Evolutionary conservation across 2,888 invertebrate species (phyloP), one percentile per base, ranked within the genome.

Genomic region (Sylvicola cinctus): DNA sequence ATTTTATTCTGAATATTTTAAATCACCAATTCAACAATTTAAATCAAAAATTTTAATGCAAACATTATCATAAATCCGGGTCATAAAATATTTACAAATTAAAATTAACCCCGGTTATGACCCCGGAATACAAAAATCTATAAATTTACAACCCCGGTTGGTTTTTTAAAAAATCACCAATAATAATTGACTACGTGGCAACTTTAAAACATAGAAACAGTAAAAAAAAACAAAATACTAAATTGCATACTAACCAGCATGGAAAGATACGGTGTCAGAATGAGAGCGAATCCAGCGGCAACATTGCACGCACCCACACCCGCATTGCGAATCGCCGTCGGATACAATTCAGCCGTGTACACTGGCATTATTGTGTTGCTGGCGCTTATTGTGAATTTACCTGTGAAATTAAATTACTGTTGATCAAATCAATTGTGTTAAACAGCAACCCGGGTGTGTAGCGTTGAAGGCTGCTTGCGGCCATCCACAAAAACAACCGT

Each of bases 331-430:
- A 76, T 68, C 38, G 70, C 62, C 3, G 76, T 76, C 2, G 76
- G 76, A 50, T 74, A 77, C 27, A 76, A 54, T 46, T 77, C 76
- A 3, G 75, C 74, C 2, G 75, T 75, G 49, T 70, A 76, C 17
- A 76, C 72, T 1, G 81, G 81, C 61, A 80, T 63, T 45, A 80
- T 74, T 48, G 75, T 79, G 46, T 81, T 83, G 14, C 77, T 74
- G 1, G 75, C 70, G 28, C 78, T 76, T 34, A 81, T 75, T 16
- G 75, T 70, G 46, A 81, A 79, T 58, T 81, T 79, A 31, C 51
- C 52, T 53, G 29, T 25, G 16, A 20, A 20, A 20, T 20, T 20
- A 4, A 20, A 20, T 20, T 6, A 20, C 4, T 6, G 23, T 31
- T 29, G 8, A 16, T 14, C n/a, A 34, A 33, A 33, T 14, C 26